Evolutionary conservation across 2,797 vertebrate species (phyloP), one percentile per base, ranked within the genome.

Genomic region (Valencia hispanica): DNA sequence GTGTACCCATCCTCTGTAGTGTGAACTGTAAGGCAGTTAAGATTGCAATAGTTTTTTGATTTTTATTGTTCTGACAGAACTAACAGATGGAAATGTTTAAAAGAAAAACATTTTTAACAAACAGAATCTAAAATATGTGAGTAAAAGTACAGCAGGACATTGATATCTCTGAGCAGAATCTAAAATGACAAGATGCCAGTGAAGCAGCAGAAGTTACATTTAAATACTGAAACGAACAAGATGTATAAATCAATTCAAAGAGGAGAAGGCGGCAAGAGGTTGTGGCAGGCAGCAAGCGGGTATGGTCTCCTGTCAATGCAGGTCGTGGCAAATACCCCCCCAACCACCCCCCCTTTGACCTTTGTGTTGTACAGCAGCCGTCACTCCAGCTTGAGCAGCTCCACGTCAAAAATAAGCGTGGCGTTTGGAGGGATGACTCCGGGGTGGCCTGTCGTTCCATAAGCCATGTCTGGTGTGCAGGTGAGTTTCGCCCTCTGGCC

Each of bases 381-480:
- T 99, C 94, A 99, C 94, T 99, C 98, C 91, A 99, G 94, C 94
- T 97, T 97, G 87, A 99, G 96, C 80, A 99, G 96, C 88, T 99
- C 98, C 94, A 99, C 98, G 0, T 99, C 98, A 22, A 99, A 99
- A 94, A 99, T 95, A 85, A 99, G 97, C 0, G 98, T 99, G 85
- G 98, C 98, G 5, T 99, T 98, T 53, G 97, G 96, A 43, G 98
- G 98, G 94, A 99, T 99, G 94, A 99, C 98, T 55, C 98, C 98
- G 0, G 98, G 98, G 90, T 99, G 98, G 81, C 98, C 98, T 0
- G 97, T 98, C 71, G 94, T 85, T 92, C 98, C 98, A 0, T 99
- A 99, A 2, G 98, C 98, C 96, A 99, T 95, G 72, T 99, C 97
- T 22, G 98, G 97, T 86, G 97, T 97, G 93, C 97, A 99, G 93